Conservation (phyloP, 2,113 vertebrate species). For the Anas platyrhynchos region DNA sequence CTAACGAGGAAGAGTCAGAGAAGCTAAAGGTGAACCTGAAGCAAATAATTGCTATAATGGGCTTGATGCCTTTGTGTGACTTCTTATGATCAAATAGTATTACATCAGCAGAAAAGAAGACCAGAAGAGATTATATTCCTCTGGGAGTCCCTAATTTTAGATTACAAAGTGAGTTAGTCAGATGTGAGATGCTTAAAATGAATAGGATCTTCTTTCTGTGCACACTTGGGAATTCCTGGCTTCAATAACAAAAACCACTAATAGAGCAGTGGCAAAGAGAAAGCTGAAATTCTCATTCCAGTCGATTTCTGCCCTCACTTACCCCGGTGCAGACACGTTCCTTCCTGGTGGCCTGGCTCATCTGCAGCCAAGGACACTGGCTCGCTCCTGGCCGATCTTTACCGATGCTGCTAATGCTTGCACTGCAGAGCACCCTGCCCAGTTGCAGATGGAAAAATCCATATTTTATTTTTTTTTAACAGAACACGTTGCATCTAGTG, state of each 20-base stretch:
- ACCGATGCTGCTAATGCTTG: background rate
- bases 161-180: constrained; percentile 10
- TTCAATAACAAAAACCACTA: constrained; percentile 11
- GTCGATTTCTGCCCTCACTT: background rate
- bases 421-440: background rate
- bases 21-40: background rate
- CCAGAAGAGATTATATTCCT: background rate
- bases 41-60: fast-evolving
- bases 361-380: background rate
- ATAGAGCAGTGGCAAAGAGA: background rate
- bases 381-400: background rate
- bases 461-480: background rate
- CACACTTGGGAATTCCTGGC: background rate
- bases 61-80: background rate
- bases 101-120: background rate
- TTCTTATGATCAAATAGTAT: background rate
- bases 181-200: background rate
- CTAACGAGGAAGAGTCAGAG: background rate
- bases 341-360: background rate
- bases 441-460: constrained; percentile 14
- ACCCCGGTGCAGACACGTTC: background rate
- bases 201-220: background rate
- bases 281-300: background rate
- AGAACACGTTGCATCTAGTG: background rate
- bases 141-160: constrained; percentile 26